Percentiles rank a stretch among this genome's conserved stretches.
Evolutionary conservation across 2,113 vertebrate genomes (phyloP).

Genomic region (Rhineura floridana): DNA sequence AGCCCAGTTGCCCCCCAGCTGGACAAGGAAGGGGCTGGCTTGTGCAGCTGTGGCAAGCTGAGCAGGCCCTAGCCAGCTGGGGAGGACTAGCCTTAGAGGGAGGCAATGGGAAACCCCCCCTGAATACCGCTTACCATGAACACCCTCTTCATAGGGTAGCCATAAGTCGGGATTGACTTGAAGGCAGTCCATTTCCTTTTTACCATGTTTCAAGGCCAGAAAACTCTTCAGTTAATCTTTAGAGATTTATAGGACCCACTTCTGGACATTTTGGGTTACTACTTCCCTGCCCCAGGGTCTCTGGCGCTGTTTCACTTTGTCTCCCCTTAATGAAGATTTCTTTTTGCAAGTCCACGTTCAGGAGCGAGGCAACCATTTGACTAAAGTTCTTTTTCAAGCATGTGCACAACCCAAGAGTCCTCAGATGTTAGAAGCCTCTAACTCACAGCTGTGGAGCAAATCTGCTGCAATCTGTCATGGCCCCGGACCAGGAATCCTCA

Average conservation of each 20-base stretch:
- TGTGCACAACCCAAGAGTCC: neutral
- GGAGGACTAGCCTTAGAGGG: too few relatives aligned
- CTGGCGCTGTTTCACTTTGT: neutral
- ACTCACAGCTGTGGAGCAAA: neutral
- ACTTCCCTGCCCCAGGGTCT: neutral
- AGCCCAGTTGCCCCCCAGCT: too few relatives aligned
- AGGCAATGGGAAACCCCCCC: too few relatives aligned
- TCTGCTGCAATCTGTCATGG: too few relatives aligned
- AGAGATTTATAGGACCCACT: neutral
- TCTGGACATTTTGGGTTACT: neutral
- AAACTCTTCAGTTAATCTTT: neutral
- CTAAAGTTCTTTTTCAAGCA: neutral
- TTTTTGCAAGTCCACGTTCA: neutral
- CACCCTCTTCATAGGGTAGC: too few relatives aligned
- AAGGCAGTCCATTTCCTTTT: too few relatives aligned
- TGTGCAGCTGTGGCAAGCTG: too few relatives aligned
- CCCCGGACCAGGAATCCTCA: too few relatives aligned
- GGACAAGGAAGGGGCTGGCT: too few relatives aligned
- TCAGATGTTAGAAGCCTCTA: neutral
- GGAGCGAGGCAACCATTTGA: neutral
- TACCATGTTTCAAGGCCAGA: neutral
- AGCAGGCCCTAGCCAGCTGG: too few relatives aligned
- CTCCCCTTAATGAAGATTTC: neutral
- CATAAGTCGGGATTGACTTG: too few relatives aligned
- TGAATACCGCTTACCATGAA: too few relatives aligned